A percentile compares a stretch with the other conserved stretches of the same genome.
Evolutionary conservation across 2,113 vertebrate genomes (phyloP).

Genomic region (Petrocephalus microphthalmus): DNA sequence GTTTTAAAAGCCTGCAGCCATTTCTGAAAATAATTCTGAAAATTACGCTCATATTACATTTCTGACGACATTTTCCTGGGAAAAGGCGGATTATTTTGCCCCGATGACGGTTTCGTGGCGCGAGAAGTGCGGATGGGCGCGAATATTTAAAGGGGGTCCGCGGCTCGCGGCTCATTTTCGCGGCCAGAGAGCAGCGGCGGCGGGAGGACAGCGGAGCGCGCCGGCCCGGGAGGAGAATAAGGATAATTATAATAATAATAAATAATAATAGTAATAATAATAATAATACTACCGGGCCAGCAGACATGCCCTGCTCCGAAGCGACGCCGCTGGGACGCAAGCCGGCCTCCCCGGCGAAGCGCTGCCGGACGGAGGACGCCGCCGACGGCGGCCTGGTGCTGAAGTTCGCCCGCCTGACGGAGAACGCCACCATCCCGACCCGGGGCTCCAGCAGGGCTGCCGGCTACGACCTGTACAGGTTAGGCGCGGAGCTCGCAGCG

Average conservation of each 20-base stretch:
- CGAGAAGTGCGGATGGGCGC: background rate
- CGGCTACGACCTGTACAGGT: constrained; percentile 94
- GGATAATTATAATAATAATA: too few relatives aligned
- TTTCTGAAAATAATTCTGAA: background rate
- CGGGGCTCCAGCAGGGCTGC: constrained; percentile 77
- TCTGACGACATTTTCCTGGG: background rate
- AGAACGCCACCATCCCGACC: constrained; percentile 74
- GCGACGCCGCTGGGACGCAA: constrained; percentile 22
- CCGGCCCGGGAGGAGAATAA: too few relatives aligned
- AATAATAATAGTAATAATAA: too few relatives aligned
- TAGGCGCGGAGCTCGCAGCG: constrained; percentile 21
- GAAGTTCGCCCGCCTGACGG: constrained; percentile 73
- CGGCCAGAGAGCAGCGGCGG: too few relatives aligned
- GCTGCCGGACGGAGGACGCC: constrained; percentile 16
- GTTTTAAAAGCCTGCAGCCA: background rate
- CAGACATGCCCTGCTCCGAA: constrained; percentile 43
- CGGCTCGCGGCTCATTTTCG: too few relatives aligned
- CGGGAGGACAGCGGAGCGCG: too few relatives aligned
- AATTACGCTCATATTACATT: background rate
- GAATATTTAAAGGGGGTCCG: background rate
- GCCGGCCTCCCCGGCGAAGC: constrained; percentile 63
- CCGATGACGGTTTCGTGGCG: background rate
- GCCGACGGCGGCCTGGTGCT: constrained; percentile 38
- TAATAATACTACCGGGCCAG: background rate
- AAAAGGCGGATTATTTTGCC: background rate